Evolutionary conservation across 30 jellyfish, hydroid and myxozoan species (phyloP), one percentile per base, ranked within the genome.

Genomic region (Hydra vulgaris): DNA sequence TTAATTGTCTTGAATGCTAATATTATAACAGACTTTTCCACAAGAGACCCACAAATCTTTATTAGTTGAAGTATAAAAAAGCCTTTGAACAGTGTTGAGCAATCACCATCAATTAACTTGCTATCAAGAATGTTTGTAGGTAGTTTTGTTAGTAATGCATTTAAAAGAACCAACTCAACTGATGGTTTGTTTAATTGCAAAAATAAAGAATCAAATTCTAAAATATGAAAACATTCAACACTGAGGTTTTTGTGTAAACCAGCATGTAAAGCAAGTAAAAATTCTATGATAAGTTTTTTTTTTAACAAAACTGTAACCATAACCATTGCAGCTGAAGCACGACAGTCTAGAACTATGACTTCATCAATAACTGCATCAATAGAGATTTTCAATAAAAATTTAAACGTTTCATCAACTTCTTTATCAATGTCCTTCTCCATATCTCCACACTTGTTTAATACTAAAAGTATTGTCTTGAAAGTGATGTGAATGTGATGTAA

Each of bases 321-420:
- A 24, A 80, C 74, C 74, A 90, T 84, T 8, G 89, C 95, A n/a
- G 97, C 97, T 0, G 95, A 80, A 74, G 75, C 83, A 27, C 94
- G 77, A 70, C 97, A 85, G 56, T 90, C 97, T 68, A 90, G 74
- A 74, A 86, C 71, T 26, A 77, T 85, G 27, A 25, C 24, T 23
- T 79, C 83, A 25, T 81, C 87, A 27, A 54, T 71, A 20, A 77
- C 67, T 18, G 85, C 80, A 23, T 72, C 80, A 16, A 74, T 8
- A 18, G 90, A 26, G 7, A 18, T 22, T 70, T 53, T 18, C 23
- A 85, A 67, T 21, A 90, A 1, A 20, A 18, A 8, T 15, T 27
- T 22, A 0, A 82, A 52, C 23, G 27, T 19, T 5, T 12, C 61
- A 3, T 40, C n/a, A n/a, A n/a, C 24, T 26, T 69, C 56, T 23